Evolutionary conservation across 35 echinoderm and acorn worm genomes (phyloP), one percentile per base, ranked within the genome.

Genomic region (Lytechinus variegatus): DNA sequence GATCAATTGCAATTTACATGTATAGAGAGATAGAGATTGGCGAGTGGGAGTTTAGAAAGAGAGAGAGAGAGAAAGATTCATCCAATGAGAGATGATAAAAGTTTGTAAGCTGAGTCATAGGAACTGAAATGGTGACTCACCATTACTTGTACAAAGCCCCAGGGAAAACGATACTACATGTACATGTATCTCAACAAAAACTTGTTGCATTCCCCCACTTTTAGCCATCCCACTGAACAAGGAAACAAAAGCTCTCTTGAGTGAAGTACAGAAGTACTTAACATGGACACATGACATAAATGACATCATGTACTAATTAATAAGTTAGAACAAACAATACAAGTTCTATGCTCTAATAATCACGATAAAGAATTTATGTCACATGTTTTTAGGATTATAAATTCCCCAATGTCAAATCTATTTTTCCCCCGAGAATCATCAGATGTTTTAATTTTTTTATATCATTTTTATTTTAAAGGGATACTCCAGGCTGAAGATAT

Each of bases 81-180:
- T 44, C 88, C 88, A 90, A 90, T 90, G 29, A 52, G 52, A 90
- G 52, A 54, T 90, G 28, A 44, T 54, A 44, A 90, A 90, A 90
- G 88, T 90, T 90, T 44, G 88, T 90, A 54, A 52, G 28, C 52
- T 90, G 88, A 90, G 88, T 90, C 88, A 90, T 90, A 90, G 88
- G 88, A 90, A 90, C 88, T 90, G 28, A 21, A 90, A 44, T 90
- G 28, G 16, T 90, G 88, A 90, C 29, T 90, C 88, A 90, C 88
- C 13, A 28, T 79, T 90, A 33, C 88, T 54, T 54, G 10, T 90
- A 28, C 88, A 44, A 58, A 79, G 3, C 66, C 66, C 66, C 21
- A 24, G 16, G 16, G n/a, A 79, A 79, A 79, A 11, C 9, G 13
- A 79, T 7, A 79, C 66, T 79, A 44, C 33, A 44, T 44, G 33